Evolutionary conservation across 2,888 invertebrate genomes (phyloP), one percentile per base, ranked within the genome.

Genomic region (Drosophila putrida): DNA sequence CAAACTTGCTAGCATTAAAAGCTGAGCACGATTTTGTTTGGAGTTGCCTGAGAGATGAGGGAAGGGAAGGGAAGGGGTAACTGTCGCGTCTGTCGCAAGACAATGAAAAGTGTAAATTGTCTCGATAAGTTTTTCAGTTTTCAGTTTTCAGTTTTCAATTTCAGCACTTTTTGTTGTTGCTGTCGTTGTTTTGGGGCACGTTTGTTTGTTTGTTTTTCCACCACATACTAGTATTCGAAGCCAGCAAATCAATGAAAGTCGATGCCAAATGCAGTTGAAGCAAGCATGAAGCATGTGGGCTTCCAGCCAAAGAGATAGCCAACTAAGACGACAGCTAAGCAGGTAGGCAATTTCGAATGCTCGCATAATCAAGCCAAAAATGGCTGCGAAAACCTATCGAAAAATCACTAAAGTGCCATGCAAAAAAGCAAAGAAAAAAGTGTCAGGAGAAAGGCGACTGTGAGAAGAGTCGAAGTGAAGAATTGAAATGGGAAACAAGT

Each of bases 281-380:
- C 47, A 38, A 53, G 54, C 72, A 53, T 57, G 57, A 20, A 38
- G 49, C 62, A 66, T 75, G 58, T 73, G 61, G 68, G 65, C 71
- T 60, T 51, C 57, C 60, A 47, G 59, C 8, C 28, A 47, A 47
- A 6, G 35, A 63, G 63, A 35, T 31, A 46, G 44, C 35, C 25
- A 20, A 46, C 55, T 27, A 5, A 50, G 38, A 35, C 46, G 47
- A 39, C 36, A 44, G 46, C 36, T 62, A 69, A 55, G 50, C 66
- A 60, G 60, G 35, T 36, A 65, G 75, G 55, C 53, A 76, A 76
- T 71, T 81, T 76, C 75, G 75, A 71, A 70, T 80, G 75, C 84
- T 84, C 82, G 82, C 87, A 84, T 75, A 84, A 87, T 83, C 83
- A 80, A 78, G 71, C 86, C 83, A 72, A 82, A 86, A 83, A 75